Conservation (phyloP, 2,113 vertebrate species). For the Larimichthys polyactis region DNA sequence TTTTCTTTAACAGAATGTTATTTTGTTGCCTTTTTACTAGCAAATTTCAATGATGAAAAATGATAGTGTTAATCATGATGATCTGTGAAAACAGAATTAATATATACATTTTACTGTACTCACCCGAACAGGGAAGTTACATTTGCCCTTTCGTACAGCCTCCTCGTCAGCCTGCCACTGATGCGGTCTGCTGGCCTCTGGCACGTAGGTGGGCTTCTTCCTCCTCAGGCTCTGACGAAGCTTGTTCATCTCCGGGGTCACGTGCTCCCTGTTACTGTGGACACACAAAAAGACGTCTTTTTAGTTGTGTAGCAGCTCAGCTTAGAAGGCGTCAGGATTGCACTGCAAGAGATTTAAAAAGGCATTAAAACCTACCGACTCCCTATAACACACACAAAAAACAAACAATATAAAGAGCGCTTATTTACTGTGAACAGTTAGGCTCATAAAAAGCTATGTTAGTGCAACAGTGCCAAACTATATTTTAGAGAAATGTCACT, state of each 20-base stretch:
- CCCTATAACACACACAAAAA: neutral
- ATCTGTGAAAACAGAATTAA: too few species aligned
- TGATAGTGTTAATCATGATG: neutral
- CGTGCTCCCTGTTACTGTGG: slow-evolving; percentile 82
- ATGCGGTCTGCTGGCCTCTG: slow-evolving; percentile 92
- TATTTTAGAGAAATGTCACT: slow-evolving; percentile 38
- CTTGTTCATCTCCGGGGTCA: slow-evolving; percentile 94
- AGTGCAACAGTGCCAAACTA: neutral
- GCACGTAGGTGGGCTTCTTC: slow-evolving; percentile 92
- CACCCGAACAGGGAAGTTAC: slow-evolving; percentile 92
- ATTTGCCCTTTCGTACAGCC: slow-evolving; percentile 91
- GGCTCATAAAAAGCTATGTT: slow-evolving; percentile 7
- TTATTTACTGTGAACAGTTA: neutral
- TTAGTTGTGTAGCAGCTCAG: neutral
- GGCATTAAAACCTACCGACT: neutral
- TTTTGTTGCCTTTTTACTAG: neutral
- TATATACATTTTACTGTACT: slow-evolving; percentile 45
- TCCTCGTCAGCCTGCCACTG: slow-evolving; percentile 96
- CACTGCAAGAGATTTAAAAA: neutral
- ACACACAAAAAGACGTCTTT: neutral
- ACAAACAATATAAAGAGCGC: neutral
- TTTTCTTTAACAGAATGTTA: neutral
- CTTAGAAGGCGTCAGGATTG: too few species aligned
- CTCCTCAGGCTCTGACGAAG: slow-evolving; percentile 93
- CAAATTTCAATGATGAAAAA: neutral